A percentile compares a stretch with the other conserved stretches of the same genome.
Evolutionary conservation across 2,888 invertebrate genomes (phyloP).

Genomic region (Sarcophaga rosellei): DNA sequence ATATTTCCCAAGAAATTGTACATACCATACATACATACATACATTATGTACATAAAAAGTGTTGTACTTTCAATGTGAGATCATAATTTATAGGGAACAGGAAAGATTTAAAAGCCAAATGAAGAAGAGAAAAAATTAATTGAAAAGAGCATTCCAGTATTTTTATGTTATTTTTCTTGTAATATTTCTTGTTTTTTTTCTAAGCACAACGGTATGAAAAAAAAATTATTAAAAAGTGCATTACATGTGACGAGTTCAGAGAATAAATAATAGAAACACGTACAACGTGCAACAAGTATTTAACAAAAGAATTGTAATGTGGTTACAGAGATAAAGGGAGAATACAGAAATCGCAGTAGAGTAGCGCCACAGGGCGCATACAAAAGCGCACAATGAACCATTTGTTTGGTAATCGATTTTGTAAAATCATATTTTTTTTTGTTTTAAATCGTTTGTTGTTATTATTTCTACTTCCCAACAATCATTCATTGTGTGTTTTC

Average conservation of each 20-base stretch:
- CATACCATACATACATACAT: background rate
- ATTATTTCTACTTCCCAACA: background rate
- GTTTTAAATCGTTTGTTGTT: background rate
- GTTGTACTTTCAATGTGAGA: conserved; percentile 11
- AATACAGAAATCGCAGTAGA: background rate
- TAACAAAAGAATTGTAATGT: conserved; percentile 22
- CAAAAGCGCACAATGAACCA: background rate
- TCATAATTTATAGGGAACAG: conserved; percentile 40
- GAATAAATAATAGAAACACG: conserved; percentile 37
- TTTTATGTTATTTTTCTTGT: conserved; percentile 9
- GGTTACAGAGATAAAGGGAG: no score
- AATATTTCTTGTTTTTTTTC: no score
- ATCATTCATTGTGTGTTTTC: background rate
- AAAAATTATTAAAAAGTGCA: background rate
- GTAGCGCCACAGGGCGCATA: conserved; percentile 40
- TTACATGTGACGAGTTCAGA: conserved; percentile 18
- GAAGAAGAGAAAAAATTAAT: background rate
- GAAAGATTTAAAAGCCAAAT: conserved; percentile 17
- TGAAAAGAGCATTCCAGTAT: background rate
- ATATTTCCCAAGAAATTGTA: conserved; percentile 27
- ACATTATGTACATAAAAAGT: background rate
- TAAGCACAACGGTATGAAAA: background rate
- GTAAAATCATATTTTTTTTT: background rate
- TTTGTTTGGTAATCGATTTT: no score
- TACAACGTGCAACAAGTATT: background rate